Conservation (phyloP, 2,113 vertebrate species). For the Sinosuthora webbiana region DNA sequence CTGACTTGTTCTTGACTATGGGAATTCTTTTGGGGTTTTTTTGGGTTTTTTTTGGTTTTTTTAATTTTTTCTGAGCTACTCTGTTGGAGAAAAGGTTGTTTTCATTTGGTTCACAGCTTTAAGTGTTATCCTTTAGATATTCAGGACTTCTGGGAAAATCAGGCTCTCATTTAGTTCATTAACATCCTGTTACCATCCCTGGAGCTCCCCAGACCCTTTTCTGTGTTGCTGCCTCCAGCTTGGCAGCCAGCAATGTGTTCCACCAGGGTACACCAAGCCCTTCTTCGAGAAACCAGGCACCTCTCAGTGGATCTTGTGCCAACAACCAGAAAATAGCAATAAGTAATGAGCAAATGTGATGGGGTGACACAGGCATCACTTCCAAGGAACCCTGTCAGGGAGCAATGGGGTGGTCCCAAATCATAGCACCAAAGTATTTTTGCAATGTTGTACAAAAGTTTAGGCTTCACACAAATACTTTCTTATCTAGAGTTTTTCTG, state of each 20-base stretch:
- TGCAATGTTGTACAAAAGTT: neutral
- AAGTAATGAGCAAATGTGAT: neutral
- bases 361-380: neutral
- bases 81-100: neutral
- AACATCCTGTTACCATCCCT: neutral
- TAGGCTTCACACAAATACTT: neutral
- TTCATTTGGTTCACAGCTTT: neutral
- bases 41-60: neutral
- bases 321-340: neutral
- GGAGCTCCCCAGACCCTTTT: neutral
- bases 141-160: neutral
- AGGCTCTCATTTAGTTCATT: neutral
- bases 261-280: neutral
- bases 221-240: neutral
- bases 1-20: neutral
- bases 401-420: fast-evolving
- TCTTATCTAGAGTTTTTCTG: neutral
- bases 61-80: neutral
- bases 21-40: too few relatives aligned
- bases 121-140: neutral
- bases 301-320: fast-evolving
- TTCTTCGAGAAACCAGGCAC: neutral
- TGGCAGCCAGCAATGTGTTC: fast-evolving
- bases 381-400: neutral
- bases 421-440: neutral